Percentiles rank a stretch among this genome's conserved stretches.
These are phyloP conservation scores for Physocephala rufipes DNA, from an alignment of 2,888 invertebrate genomes.

Conservation along the genomic window DNA sequence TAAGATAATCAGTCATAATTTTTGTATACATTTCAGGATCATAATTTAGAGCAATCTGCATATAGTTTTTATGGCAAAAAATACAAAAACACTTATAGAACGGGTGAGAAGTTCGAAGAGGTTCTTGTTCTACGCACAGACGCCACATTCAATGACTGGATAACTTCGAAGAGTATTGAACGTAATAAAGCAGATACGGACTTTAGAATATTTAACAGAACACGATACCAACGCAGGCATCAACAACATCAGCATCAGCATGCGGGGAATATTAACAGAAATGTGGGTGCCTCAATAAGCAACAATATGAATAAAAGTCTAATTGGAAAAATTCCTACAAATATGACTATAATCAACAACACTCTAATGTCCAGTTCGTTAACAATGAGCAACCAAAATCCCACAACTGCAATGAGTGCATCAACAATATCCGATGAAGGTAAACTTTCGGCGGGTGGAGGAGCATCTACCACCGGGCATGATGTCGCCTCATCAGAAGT, in stretches of 20 bases:
- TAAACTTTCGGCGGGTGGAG: slow-evolving; percentile 49
- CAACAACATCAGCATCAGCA: slow-evolving; percentile 38
- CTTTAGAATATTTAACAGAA: slow-evolving; percentile 44
- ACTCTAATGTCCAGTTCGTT: slow-evolving; percentile 47
- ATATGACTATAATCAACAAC: slow-evolving; percentile 63
- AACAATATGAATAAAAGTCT: slow-evolving; percentile 57
- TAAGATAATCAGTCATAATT: background rate
- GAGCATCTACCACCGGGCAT: slow-evolving; percentile 39
- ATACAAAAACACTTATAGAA: slow-evolving; percentile 56
- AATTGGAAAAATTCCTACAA: slow-evolving; percentile 60
- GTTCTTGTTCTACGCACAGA: slow-evolving; percentile 63
- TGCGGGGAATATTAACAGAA: slow-evolving; percentile 37
- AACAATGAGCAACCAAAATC: slow-evolving; percentile 52
- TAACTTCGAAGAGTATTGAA: slow-evolving; percentile 56
- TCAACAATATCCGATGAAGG: slow-evolving; percentile 60
- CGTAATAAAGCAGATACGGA: slow-evolving; percentile 49
- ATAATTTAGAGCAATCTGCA: slow-evolving; percentile 64
- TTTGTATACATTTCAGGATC: slow-evolving; percentile 54
- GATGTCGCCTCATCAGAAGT: slow-evolving; percentile 35
- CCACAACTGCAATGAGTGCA: slow-evolving; percentile 51
- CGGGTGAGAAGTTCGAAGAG: slow-evolving; percentile 62
- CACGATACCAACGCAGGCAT: slow-evolving; percentile 44
- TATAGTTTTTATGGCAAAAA: slow-evolving; percentile 64
- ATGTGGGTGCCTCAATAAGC: slow-evolving; percentile 28
- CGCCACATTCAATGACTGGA: slow-evolving; percentile 59